Evolutionary conservation across 2,888 invertebrate genomes (phyloP).

Genomic region (Ornithoptera alexandrae): DNA sequence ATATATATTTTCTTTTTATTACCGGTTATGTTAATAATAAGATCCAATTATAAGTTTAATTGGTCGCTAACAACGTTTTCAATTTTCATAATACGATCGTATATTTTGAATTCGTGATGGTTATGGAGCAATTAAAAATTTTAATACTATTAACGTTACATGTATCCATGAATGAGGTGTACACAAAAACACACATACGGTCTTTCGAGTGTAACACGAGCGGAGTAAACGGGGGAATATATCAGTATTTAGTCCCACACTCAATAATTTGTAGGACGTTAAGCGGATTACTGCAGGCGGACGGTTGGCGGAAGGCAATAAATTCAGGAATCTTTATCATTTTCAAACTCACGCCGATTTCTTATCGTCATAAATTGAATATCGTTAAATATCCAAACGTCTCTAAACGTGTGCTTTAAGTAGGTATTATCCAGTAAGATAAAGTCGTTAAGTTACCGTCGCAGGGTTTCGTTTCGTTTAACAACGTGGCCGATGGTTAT

Average conservation of each 20-base stretch:
- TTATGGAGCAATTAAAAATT: too few relatives aligned
- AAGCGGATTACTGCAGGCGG: slow-evolving; percentile 66
- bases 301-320: slow-evolving; percentile 55
- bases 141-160: not conserved
- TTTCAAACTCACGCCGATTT: slow-evolving; percentile 67
- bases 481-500: slow-evolving; percentile 47
- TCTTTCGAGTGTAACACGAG: slow-evolving; percentile 43
- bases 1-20: too few relatives aligned
- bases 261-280: slow-evolving; percentile 74
- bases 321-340: slow-evolving; percentile 79
- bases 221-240: slow-evolving; percentile 62
- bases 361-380: slow-evolving; percentile 75
- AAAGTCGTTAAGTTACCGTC: slow-evolving; percentile 62
- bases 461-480: slow-evolving; percentile 37
- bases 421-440: slow-evolving; percentile 64
- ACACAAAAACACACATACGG: slow-evolving; percentile 24
- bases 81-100: too few relatives aligned
- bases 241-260: slow-evolving; percentile 76
- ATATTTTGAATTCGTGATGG: too few relatives aligned
- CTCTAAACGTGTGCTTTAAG: slow-evolving; percentile 58
- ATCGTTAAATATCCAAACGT: slow-evolving; percentile 67
- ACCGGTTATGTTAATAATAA: too few relatives aligned
- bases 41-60: too few relatives aligned
- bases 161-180: not conserved
- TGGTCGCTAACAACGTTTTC: too few relatives aligned